Conservation (phyloP, 1,140 invertebrate genomes). For the Cyclargus thomasi region DNA sequence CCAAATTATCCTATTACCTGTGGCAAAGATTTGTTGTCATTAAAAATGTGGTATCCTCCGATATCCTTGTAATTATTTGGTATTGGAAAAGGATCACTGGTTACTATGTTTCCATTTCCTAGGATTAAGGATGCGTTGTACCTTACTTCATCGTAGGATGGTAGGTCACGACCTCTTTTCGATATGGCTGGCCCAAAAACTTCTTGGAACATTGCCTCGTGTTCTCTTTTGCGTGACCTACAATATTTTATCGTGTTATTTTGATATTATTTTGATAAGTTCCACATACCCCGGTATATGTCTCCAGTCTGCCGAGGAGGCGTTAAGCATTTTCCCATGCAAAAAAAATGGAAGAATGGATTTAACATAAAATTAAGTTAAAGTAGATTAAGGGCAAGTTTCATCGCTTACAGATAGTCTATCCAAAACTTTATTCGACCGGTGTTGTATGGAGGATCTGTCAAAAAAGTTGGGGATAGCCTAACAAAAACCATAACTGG, state of each 20-base stretch:
- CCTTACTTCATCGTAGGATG: conserved; percentile 27
- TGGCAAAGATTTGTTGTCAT: conserved; percentile 26
- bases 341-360: too few species aligned
- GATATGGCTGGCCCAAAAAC: conserved; percentile 24
- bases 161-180: conserved; percentile 26
- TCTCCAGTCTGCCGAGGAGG: too few species aligned
- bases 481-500: too few species aligned
- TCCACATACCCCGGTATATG: too few species aligned
- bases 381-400: too few species aligned
- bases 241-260: neutral
- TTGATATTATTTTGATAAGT: too few species aligned
- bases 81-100: conserved; percentile 28
- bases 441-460: too few species aligned
- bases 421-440: too few species aligned
- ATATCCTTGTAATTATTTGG: conserved; percentile 37
- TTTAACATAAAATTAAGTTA: too few species aligned
- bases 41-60: conserved; percentile 38
- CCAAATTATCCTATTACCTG: conserved; percentile 19
- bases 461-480: too few species aligned
- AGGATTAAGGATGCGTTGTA: conserved; percentile 38
- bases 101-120: conserved; percentile 36
- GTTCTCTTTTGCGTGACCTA: neutral
- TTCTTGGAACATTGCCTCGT: conserved; percentile 27
- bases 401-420: too few species aligned
- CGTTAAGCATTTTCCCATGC: too few species aligned